phyloP scores from a whole-genome alignment of 2,113 vertebrate genomes.

The Plotosus lineatus region DNA sequence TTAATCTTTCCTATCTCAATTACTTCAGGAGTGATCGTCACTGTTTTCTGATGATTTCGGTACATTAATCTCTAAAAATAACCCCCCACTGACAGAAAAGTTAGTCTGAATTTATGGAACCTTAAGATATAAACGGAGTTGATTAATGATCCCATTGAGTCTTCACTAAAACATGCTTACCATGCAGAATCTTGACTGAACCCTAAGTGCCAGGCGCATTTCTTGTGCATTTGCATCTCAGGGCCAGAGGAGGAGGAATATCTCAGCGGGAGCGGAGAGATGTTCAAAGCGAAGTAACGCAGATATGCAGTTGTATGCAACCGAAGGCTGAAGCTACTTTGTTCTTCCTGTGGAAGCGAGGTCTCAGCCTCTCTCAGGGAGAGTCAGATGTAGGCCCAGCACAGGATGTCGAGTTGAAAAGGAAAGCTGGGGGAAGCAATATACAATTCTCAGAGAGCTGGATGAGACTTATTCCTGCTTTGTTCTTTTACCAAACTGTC shows the following conservation, averaged over 20 bases:
- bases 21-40: slow-evolving; percentile 7
- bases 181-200: slow-evolving; percentile 34
- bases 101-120: slow-evolving; percentile 33
- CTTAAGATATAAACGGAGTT: slow-evolving; percentile 10
- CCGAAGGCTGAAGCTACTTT: slow-evolving; percentile 25
- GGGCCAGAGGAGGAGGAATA: not conserved
- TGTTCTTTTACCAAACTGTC: slow-evolving; percentile 26
- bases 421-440: not conserved
- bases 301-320: slow-evolving; percentile 18
- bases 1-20: not conserved
- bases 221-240: slow-evolving; percentile 34
- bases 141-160: slow-evolving; percentile 43
- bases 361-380: slow-evolving; percentile 37
- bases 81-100: slow-evolving; percentile 35
- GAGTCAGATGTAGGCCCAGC: slow-evolving; percentile 24
- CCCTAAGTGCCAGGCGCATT: slow-evolving; percentile 25
- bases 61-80: slow-evolving; percentile 8
- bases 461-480: slow-evolving; percentile 30
- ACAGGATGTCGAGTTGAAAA: slow-evolving; percentile 24
- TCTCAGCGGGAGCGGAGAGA: slow-evolving; percentile 4
- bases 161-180: slow-evolving; percentile 24
- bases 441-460: slow-evolving; percentile 5
- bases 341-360: slow-evolving; percentile 38
- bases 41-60: slow-evolving; percentile 46
- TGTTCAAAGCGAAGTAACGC: slow-evolving; percentile 20